Percentiles rank a stretch among this genome's conserved stretches.
Conservation (phyloP, 2,113 vertebrate species). For the Leptobrachium leishanense region DNA sequence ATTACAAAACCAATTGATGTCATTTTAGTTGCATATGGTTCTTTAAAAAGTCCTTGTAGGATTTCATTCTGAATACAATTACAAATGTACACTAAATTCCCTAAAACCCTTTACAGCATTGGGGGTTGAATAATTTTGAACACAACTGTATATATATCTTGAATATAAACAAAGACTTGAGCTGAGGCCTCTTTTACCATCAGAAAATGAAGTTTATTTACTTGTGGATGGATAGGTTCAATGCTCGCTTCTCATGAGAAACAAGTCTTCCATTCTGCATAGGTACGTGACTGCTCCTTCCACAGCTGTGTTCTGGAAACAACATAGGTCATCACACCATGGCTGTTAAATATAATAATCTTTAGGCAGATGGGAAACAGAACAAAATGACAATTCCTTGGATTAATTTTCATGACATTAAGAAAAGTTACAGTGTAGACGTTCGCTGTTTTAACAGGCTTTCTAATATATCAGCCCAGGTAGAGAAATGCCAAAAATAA, state of each 20-base stretch:
- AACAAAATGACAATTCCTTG: slow-evolving; percentile 19
- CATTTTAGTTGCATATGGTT: no score
- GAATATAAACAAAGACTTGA: neutral
- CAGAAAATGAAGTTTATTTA: neutral
- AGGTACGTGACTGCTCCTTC: slow-evolving; percentile 23
- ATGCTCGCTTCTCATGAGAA: slow-evolving; percentile 31
- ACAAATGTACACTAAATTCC: no score
- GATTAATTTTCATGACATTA: slow-evolving; percentile 1
- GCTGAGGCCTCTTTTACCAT: slow-evolving; percentile 1
- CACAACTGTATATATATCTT: neutral
- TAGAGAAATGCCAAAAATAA: neutral
- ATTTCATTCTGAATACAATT: no score
- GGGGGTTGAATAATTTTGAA: no score
- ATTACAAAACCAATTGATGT: no score
- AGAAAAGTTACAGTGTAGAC: neutral
- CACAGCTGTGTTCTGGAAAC: slow-evolving; percentile 40
- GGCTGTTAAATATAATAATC: neutral
- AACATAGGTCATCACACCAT: slow-evolving; percentile 4
- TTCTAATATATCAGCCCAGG: slow-evolving; percentile 13
- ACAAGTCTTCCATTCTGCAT: slow-evolving; percentile 29
- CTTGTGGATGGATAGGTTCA: slow-evolving; percentile 18
- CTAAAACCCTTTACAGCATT: no score
- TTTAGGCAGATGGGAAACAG: neutral
- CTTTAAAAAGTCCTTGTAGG: no score
- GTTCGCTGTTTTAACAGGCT: slow-evolving; percentile 7